These are phyloP conservation scores for Otis tarda DNA, from an alignment of 2,113 vertebrate species.

Conservation along the genomic window DNA sequence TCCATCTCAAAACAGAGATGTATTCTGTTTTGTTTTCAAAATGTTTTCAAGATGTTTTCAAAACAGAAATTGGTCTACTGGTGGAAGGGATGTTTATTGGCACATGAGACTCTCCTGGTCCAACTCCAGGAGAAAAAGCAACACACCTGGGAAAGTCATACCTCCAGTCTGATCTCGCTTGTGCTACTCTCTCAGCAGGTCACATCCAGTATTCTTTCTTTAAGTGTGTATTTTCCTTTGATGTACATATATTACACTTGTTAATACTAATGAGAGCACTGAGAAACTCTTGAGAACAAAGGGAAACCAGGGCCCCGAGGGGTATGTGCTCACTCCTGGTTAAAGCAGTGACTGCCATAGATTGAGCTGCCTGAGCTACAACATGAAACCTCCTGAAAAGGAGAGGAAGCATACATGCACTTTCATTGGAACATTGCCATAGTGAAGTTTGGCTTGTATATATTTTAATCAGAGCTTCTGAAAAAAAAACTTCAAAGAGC, in stretches of 20 bases:
- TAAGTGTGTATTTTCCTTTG: background rate
- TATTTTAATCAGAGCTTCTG: constrained; percentile 32
- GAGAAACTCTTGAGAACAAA: constrained; percentile 32
- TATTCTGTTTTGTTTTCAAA: too few species aligned
- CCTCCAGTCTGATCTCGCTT: background rate
- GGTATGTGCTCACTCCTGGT: background rate
- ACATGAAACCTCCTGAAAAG: background rate
- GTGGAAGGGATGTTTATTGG: background rate
- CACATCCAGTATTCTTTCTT: background rate
- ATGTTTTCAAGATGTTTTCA: too few species aligned
- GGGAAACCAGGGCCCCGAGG: background rate
- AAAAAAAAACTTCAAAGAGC: constrained; percentile 53
- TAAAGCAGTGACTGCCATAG: background rate
- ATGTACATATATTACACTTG: background rate
- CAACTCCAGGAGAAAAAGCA: background rate
- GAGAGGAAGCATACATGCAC: background rate
- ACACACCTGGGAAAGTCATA: background rate
- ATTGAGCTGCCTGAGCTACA: constrained; percentile 3
- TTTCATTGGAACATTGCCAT: background rate
- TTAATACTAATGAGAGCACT: constrained; percentile 14
- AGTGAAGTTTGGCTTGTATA: background rate
- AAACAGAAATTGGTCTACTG: background rate
- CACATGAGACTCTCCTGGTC: background rate
- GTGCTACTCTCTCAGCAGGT: background rate
- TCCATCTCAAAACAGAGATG: background rate